Evolutionary conservation across 2,888 invertebrate species (phyloP).

Genomic region (Volucella inanis): DNA sequence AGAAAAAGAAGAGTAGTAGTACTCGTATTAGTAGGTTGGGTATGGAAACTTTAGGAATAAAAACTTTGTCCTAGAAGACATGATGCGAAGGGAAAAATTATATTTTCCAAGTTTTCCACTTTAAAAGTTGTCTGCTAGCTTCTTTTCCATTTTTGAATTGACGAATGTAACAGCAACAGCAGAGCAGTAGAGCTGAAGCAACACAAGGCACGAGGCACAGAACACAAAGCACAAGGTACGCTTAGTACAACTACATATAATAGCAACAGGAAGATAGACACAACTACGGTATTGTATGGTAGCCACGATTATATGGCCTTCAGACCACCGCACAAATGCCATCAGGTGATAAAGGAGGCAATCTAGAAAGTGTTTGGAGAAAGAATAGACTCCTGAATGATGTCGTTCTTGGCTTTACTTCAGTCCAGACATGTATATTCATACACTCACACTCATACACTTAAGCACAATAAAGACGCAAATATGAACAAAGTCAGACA

Average conservation of each 20-base stretch:
- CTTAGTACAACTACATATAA: constrained; percentile 3
- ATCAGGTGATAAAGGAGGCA: constrained; percentile 68
- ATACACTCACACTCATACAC: not conserved
- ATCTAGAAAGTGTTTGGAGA: constrained; percentile 41
- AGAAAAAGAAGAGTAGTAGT: not conserved
- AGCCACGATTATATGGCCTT: constrained; percentile 51
- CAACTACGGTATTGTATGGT: constrained; percentile 11
- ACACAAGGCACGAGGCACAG: not conserved
- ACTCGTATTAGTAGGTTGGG: constrained; percentile 1
- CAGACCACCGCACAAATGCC: constrained; percentile 66
- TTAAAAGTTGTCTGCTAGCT: constrained; percentile 71
- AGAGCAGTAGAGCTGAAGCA: not conserved
- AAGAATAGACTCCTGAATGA: constrained; percentile 60
- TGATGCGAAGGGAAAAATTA: constrained; percentile 52
- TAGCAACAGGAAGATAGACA: constrained; percentile 59
- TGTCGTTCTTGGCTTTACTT: constrained; percentile 29
- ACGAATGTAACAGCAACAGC: constrained; percentile 48
- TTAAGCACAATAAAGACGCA: constrained; percentile 30
- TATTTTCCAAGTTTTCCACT: constrained; percentile 75
- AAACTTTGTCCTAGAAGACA: constrained; percentile 58
- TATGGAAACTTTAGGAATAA: constrained; percentile 59
- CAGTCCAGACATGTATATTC: constrained; percentile 7
- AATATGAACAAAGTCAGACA: constrained; percentile 51
- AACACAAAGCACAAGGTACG: too few relatives aligned
- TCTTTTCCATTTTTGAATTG: constrained; percentile 64